Base-by-base conservation (phyloP, 2,797 vertebrate species). In the Pipistrellus nathusii region DNA sequence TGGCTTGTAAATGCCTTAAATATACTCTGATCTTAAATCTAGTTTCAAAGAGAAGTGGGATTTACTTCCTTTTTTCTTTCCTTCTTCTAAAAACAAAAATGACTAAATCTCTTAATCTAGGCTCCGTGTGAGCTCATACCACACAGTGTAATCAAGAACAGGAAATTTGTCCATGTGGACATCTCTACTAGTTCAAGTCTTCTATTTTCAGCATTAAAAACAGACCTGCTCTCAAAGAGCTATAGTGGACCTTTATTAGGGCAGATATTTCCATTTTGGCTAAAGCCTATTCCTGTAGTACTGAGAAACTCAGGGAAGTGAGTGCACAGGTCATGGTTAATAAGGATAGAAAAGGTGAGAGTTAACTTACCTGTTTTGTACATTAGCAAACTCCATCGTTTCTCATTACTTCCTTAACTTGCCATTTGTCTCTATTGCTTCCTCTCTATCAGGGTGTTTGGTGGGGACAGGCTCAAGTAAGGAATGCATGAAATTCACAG, bases 391-490 rank as follows among this genome's bases (percentile, higher is more conserved):
- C 97, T 98, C 6, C 98, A 90, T 25, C 95, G 94, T 98, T 98
- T 99, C 96, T 98, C 98, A 46, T 98, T 93, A 76, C 98, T 98
- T 77, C 98, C 98, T 97, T 99, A 98, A 0, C 98, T 99, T 96
- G 86, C 98, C 98, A 98, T 95, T 98, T 98, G 90, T 99, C 98
- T 97, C 98, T 98, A 99, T 98, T 18, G 98, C 98, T 93, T 98
- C 98, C 97, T 98, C 98, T 91, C 98, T 90, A 81, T 98, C 98
- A 76, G 98, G 98, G 27, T 98, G 98, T 97, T 99, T 99, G 7
- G 82, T 94, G 9, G 98, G 98, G 92, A 99, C 98, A 0, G 98
- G 98, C 96, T 99, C 98, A 93, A 99, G 98, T 48, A 99, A 98
- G 48, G 98, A 98, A 97, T 99, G 97, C 92, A 99, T 98, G 73